Conservation (phyloP, 2,113 vertebrate genomes). For the Typhlomys cinereus region DNA sequence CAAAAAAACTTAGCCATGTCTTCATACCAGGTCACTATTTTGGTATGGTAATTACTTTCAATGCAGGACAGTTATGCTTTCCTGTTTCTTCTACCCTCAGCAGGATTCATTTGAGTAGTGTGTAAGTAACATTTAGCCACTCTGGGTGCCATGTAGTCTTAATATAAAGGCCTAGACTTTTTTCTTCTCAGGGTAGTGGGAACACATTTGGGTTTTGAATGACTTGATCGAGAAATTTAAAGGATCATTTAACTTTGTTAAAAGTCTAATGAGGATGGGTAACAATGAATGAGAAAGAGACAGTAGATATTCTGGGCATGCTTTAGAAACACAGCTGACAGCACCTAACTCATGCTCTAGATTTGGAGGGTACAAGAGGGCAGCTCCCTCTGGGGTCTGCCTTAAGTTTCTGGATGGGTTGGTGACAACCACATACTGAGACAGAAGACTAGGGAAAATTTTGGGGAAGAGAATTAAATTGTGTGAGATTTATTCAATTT, state of each 20-base stretch:
- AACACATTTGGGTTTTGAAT: constrained; percentile 17
- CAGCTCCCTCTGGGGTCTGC: not conserved
- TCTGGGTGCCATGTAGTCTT: not conserved
- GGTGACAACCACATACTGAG: not conserved
- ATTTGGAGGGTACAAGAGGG: not conserved
- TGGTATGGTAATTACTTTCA: not conserved
- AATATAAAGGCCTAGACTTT: not conserved
- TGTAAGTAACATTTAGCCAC: not conserved
- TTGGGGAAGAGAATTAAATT: not conserved
- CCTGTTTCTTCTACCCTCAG: not conserved
- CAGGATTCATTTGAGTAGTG: not conserved
- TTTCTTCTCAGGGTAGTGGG: not conserved
- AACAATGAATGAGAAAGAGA: not conserved
- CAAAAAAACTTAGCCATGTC: not conserved
- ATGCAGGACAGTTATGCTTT: not conserved
- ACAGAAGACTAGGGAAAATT: not conserved
- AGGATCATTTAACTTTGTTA: not conserved
- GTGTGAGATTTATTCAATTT: not conserved
- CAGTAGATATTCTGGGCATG: constrained; percentile 19
- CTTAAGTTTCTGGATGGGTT: not conserved
- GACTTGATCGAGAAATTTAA: not conserved
- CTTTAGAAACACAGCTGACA: constrained; percentile 1
- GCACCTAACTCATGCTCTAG: not conserved
- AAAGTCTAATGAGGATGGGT: not conserved
- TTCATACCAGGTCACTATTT: not conserved